These are phyloP conservation scores for Poeciliopsis turrubarensis DNA, from an alignment of 2,113 vertebrate species.

Conservation along the genomic window DNA sequence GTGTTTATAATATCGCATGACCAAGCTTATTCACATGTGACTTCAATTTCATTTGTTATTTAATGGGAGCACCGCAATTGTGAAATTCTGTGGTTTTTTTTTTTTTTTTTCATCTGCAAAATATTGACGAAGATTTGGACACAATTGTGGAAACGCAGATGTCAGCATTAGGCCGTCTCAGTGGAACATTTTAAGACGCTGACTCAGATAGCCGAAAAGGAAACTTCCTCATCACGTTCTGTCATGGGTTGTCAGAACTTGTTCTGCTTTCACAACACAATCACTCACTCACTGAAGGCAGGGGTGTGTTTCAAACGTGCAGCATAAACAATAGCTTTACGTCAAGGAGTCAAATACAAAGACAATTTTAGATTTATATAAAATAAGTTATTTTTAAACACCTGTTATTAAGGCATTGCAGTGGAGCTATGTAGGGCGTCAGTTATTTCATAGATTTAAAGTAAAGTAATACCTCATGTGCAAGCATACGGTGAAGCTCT, in stretches of 20 bases:
- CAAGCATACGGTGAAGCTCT: constrained; percentile 85
- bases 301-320: background rate
- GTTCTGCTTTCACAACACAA: background rate
- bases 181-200: constrained; percentile 22
- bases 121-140: too few species aligned
- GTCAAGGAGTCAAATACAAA: background rate
- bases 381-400: background rate
- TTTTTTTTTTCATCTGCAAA: too few species aligned
- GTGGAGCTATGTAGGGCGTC: background rate
- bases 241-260: constrained; percentile 19
- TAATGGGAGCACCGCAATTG: too few species aligned
- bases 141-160: too few species aligned
- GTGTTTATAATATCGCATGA: too few species aligned
- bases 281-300: background rate
- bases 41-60: too few species aligned
- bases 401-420: background rate
- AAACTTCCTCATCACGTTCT: constrained; percentile 30
- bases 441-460: background rate
- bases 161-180: constrained; percentile 11
- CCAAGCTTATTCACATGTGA: too few species aligned
- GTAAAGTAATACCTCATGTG: constrained; percentile 82
- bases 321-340: background rate
- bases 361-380: background rate
- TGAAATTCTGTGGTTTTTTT: too few species aligned
- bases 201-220: constrained; percentile 23